A percentile compares a stretch with the other conserved stretches of the same genome.
phyloP scores from a whole-genome alignment of 2,888 invertebrate genomes.

The Nymphalis polychloros region DNA sequence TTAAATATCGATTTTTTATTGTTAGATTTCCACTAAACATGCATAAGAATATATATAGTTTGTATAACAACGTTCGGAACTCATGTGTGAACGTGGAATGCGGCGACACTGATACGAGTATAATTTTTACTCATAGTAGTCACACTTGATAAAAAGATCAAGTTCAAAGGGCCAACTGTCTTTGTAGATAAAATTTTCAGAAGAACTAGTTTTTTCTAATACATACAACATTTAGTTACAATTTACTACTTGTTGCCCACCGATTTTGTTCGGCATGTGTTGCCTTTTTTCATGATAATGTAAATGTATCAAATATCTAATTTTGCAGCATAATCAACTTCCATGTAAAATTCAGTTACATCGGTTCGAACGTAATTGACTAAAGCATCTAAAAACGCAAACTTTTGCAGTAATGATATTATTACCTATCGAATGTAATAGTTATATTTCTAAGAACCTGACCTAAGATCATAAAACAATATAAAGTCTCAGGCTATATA shows the following conservation, averaged over 20 bases:
- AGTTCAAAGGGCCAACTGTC: conserved; percentile 74
- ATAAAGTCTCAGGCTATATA: too few relatives aligned
- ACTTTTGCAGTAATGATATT: too few relatives aligned
- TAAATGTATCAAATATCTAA: too few relatives aligned
- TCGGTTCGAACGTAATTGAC: too few relatives aligned
- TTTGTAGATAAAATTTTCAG: conserved; percentile 47
- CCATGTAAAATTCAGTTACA: too few relatives aligned
- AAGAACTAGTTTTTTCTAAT: conserved; percentile 2
- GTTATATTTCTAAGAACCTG: too few relatives aligned
- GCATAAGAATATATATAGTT: conserved; percentile 10
- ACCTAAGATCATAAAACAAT: too few relatives aligned
- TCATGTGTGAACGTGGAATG: conserved; percentile 65
- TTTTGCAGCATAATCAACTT: too few relatives aligned
- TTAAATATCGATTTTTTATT: neutral
- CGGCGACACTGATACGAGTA: conserved; percentile 60
- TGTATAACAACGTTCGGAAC: conserved; percentile 10
- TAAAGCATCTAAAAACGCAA: neutral
- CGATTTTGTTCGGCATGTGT: too few relatives aligned
- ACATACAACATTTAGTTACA: neutral
- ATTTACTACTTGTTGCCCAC: neutral
- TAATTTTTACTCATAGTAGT: conserved; percentile 65
- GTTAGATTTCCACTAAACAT: neutral
- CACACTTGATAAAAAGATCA: conserved; percentile 77
- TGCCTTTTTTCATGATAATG: too few relatives aligned
- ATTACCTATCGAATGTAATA: too few relatives aligned